phyloP scores from a whole-genome alignment of 2,888 invertebrate species.

The Pachliopta kotzebuea region DNA sequence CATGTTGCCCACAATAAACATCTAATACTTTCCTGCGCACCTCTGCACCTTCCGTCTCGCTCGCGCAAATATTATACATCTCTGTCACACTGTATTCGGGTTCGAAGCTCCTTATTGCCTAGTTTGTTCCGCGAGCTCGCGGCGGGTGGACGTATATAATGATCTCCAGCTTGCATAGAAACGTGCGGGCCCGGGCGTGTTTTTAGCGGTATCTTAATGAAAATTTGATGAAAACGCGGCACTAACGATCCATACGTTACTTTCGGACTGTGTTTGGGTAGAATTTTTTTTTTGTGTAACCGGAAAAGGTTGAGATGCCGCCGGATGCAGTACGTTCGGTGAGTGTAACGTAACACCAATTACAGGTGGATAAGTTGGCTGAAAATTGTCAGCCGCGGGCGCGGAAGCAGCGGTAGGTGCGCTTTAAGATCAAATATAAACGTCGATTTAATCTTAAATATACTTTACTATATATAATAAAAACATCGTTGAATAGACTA shows the following conservation, averaged over 20 bases:
- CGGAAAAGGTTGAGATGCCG: conserved; percentile 54
- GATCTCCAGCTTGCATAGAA: conserved; percentile 32
- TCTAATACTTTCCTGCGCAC: conserved; percentile 78
- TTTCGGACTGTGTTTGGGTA: conserved; percentile 48
- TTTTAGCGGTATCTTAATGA: conserved; percentile 65
- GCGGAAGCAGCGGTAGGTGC: conserved; percentile 6
- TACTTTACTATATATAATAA: no score
- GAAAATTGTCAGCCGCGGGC: conserved; percentile 30
- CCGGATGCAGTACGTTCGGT: conserved; percentile 45
- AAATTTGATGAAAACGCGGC: conserved; percentile 59
- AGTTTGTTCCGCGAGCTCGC: conserved; percentile 66
- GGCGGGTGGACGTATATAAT: conserved; percentile 47
- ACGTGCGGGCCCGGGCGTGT: conserved; percentile 56
- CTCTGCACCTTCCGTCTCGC: conserved; percentile 64
- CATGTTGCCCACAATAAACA: conserved; percentile 74
- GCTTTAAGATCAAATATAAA: conserved; percentile 5
- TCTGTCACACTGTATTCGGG: conserved; percentile 50
- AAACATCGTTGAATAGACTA: no score
- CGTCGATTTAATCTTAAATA: background rate
- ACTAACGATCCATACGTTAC: conserved; percentile 44
- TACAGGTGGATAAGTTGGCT: conserved; percentile 55
- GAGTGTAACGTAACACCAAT: conserved; percentile 54
- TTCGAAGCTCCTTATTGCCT: conserved; percentile 56
- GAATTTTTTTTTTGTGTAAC: conserved; percentile 49
- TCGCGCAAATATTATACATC: conserved; percentile 44